phyloP scores from a whole-genome alignment of 2,888 invertebrate genomes.

The Perithous albicinctus region DNA sequence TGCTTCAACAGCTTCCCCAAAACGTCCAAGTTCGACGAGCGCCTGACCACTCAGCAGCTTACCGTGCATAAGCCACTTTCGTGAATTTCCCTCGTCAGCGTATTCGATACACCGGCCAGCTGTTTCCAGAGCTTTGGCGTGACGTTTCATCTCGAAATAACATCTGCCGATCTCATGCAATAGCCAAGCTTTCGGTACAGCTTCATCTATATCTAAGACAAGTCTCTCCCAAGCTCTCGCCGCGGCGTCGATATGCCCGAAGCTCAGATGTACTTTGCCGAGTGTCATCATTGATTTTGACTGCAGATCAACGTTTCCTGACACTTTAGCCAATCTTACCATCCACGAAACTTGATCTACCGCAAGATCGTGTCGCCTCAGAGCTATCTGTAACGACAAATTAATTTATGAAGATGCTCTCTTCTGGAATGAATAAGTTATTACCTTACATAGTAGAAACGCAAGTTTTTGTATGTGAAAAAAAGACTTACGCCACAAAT shows the following conservation, averaged over 20 bases:
- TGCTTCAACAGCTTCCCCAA: slow-evolving; percentile 73
- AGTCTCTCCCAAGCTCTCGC: slow-evolving; percentile 77
- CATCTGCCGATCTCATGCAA: slow-evolving; percentile 77
- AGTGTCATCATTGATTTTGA: slow-evolving; percentile 74
- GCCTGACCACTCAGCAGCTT: slow-evolving; percentile 76
- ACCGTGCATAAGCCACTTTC: slow-evolving; percentile 78
- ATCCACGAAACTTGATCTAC: slow-evolving; percentile 72
- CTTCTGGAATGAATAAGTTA: neutral
- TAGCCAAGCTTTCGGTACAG: slow-evolving; percentile 73
- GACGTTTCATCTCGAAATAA: slow-evolving; percentile 75
- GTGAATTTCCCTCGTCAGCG: slow-evolving; percentile 71
- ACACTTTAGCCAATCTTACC: slow-evolving; percentile 73
- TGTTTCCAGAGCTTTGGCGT: slow-evolving; percentile 69
- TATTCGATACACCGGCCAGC: slow-evolving; percentile 71
- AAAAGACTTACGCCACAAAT: too few species aligned
- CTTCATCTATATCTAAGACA: slow-evolving; percentile 63
- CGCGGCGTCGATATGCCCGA: slow-evolving; percentile 77
- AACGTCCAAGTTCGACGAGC: slow-evolving; percentile 75
- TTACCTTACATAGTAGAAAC: neutral
- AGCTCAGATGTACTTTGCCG: slow-evolving; percentile 79
- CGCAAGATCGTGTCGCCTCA: slow-evolving; percentile 79
- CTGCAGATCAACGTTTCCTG: slow-evolving; percentile 66
- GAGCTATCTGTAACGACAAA: slow-evolving; percentile 1
- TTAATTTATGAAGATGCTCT: neutral
- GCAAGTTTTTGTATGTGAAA: neutral